phyloP scores from a whole-genome alignment of 2,113 vertebrate genomes.

The Arizona elegans region DNA sequence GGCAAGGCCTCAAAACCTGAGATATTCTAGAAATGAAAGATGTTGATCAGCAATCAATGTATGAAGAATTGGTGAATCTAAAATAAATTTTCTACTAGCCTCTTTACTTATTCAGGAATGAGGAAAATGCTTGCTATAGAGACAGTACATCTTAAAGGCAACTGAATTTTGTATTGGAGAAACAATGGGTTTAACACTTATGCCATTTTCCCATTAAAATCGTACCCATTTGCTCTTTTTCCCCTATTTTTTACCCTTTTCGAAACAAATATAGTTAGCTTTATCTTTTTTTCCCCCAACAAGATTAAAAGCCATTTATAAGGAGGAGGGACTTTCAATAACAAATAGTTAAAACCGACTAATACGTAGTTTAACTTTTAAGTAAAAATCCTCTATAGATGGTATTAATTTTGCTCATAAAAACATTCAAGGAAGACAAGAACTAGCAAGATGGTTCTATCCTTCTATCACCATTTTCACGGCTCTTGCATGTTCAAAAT shows the following conservation, averaged over 20 bases:
- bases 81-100: neutral
- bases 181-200: neutral
- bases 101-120: neutral
- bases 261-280: neutral
- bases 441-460: neutral
- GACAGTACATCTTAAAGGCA: neutral
- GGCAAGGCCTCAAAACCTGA: neutral
- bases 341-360: neutral
- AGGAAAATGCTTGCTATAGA: neutral
- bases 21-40: neutral
- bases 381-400: neutral
- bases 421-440: neutral
- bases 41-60: neutral
- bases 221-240: neutral
- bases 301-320: neutral
- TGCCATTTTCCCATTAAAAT: neutral
- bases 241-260: neutral
- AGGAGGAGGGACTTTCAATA: neutral
- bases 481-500: neutral
- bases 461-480: neutral
- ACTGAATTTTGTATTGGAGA: neutral
- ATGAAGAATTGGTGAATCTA: no score
- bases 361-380: neutral
- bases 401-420: neutral
- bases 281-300: neutral